A percentile compares a stretch with the other conserved stretches of the same genome.
Conservation (phyloP, 2,113 vertebrate species). For the Rhagologus leucostigma region DNA sequence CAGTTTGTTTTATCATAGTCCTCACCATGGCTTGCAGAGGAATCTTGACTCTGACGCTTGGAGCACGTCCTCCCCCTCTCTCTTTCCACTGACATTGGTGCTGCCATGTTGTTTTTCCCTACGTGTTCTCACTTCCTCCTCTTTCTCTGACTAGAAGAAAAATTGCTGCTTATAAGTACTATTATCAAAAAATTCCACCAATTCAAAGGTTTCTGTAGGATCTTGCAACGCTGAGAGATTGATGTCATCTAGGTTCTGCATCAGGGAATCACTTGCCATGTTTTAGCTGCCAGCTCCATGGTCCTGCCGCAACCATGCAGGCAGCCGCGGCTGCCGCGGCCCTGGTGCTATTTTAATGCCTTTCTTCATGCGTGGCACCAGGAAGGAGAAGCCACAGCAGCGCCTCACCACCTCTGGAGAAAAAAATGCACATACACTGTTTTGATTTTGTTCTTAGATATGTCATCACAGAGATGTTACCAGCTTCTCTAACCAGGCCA, state of each 20-base stretch:
- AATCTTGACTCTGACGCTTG: background rate
- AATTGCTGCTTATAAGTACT: background rate
- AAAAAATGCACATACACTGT: background rate
- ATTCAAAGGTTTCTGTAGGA: background rate
- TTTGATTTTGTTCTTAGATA: background rate
- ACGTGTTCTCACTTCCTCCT: background rate
- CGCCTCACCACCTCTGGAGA: background rate
- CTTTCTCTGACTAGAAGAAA: background rate
- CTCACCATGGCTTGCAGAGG: background rate
- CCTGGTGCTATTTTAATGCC: background rate
- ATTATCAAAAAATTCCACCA: background rate
- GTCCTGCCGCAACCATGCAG: rapidly evolving
- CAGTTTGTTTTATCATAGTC: background rate
- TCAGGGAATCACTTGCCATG: background rate
- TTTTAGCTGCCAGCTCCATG: background rate
- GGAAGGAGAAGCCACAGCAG: background rate
- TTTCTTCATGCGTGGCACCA: background rate
- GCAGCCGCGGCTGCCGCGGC: rapidly evolving
- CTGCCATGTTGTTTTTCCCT: background rate
- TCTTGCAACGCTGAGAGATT: background rate
- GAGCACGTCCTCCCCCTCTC: background rate
- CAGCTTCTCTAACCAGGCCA: background rate
- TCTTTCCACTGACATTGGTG: background rate
- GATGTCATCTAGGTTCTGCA: background rate
- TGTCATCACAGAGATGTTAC: background rate